Conservation (phyloP, 2,888 invertebrate genomes). For the Xestia c-nigrum region DNA sequence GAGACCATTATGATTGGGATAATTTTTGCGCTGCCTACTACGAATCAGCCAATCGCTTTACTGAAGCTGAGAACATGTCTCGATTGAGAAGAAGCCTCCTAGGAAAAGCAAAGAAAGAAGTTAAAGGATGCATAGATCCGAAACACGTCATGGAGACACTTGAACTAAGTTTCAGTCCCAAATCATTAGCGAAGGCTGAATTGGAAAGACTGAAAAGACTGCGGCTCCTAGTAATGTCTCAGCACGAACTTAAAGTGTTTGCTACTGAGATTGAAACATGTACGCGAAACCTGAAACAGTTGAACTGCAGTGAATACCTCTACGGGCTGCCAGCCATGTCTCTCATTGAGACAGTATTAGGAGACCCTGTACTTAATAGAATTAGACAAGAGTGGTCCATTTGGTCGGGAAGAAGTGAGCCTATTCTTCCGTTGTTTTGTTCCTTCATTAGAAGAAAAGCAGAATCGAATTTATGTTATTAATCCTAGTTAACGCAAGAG, state of each 20-base stretch:
- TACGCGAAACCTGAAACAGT: background rate
- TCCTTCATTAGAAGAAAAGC: background rate
- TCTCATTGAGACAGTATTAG: background rate
- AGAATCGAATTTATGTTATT: background rate
- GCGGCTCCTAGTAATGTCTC: background rate
- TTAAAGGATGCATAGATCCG: background rate
- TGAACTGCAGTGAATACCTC: background rate
- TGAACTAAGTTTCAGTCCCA: background rate
- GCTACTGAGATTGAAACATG: background rate
- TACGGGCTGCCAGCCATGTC: no score
- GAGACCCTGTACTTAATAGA: rapidly evolving
- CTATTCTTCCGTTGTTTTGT: background rate
- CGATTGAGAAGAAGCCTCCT: conserved; percentile 1
- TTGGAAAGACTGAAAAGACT: no score
- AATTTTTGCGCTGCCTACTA: background rate
- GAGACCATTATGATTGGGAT: background rate
- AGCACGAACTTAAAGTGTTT: background rate
- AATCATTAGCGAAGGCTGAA: background rate
- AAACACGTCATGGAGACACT: background rate
- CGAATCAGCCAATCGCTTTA: background rate
- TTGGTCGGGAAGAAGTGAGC: rapidly evolving
- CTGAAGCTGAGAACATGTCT: background rate
- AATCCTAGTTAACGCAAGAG: background rate
- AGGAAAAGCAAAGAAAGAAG: background rate
- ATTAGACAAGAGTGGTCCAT: background rate